Evolutionary conservation across 2,888 invertebrate species (phyloP).

Genomic region (Boloria euphrosyne): DNA sequence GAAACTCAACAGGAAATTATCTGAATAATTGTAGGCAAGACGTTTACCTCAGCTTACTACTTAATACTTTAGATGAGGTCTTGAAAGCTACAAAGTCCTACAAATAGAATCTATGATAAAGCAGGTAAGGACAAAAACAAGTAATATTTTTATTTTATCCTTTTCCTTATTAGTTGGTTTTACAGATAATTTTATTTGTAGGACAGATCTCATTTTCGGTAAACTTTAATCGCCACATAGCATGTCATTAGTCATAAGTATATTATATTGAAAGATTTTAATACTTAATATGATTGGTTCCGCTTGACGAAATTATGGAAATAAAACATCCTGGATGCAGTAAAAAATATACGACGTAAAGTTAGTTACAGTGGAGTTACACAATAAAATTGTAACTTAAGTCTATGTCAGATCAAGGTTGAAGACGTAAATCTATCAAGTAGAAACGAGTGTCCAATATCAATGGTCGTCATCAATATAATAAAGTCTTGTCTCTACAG

Average conservation of each 20-base stretch:
- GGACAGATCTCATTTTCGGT: background rate
- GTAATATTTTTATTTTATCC: constrained; percentile 10
- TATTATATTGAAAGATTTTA: constrained; percentile 5
- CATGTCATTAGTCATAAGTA: constrained; percentile 4
- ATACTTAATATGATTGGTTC: constrained; percentile 12
- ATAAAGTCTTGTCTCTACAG: constrained; percentile 62
- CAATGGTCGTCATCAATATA: constrained; percentile 47
- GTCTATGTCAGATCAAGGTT: constrained; percentile 47
- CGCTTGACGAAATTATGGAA: constrained; percentile 17
- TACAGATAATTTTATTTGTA: too few relatives aligned
- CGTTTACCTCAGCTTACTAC: constrained; percentile 33
- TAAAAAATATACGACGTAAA: constrained; percentile 18
- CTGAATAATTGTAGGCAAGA: background rate
- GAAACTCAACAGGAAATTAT: too few relatives aligned
- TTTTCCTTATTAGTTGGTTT: too few relatives aligned
- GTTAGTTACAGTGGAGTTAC: constrained; percentile 27
- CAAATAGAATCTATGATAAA: constrained; percentile 33
- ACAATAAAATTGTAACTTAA: constrained; percentile 39
- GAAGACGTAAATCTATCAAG: constrained; percentile 44
- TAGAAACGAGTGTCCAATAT: constrained; percentile 42
- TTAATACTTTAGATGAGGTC: constrained; percentile 35
- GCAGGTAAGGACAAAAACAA: constrained; percentile 31
- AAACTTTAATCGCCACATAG: background rate
- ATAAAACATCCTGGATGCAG: constrained; percentile 7
- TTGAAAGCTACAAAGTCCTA: constrained; percentile 36